Base-by-base conservation (phyloP, 2,113 vertebrate species). In the Capricornis sumatraensis region DNA sequence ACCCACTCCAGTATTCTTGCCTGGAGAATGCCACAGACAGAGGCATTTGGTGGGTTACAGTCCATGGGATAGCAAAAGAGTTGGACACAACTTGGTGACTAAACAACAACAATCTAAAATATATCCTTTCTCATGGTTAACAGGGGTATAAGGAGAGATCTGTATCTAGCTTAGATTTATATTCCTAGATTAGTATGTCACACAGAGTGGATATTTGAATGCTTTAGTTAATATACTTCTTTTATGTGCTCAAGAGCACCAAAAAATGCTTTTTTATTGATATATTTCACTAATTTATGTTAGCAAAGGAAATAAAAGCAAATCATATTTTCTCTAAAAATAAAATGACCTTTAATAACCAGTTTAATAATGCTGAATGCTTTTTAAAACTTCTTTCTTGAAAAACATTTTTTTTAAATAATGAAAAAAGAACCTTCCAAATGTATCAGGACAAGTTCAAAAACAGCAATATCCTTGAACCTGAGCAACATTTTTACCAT, bases 241-340 rank as follows among this genome's bases (percentile, higher is more conserved):
- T 83, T 81, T 57, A 55, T 64, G 40, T 40, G 19, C 33, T 93
- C 15, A 47, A 55, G 11, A 94, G 47, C 36, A 95, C 40, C n/a
- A 64, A 79, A 53, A 89, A 97, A 90, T 87, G 43, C 7, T 91
- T 71, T 78, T 79, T 57, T 13, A 83, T 8, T 89, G 55, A 90
- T 67, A 62, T 78, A 84, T 81, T 96, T 95, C n/a, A 50, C 55
- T 84, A 92, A 95, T 92, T 93, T 94, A 94, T 3, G 87, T 3
- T 85, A 88, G 21, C 45, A 91, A 95, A 94, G 15, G 43, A 92
- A 95, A 87, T 60, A 25, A 91, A 91, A 87, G 64, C 2, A 88
- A 16, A 64, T 52, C 33, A 57, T 13, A 19, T 67, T 95, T 96
- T 83, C 55, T 57, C 4, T 2, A 28, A 30, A 95, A 67, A 64